A percentile compares a stretch with the other conserved stretches of the same genome.
Evolutionary conservation across 2,113 vertebrate genomes (phyloP).

Genomic region (Vireo altiloquus): DNA sequence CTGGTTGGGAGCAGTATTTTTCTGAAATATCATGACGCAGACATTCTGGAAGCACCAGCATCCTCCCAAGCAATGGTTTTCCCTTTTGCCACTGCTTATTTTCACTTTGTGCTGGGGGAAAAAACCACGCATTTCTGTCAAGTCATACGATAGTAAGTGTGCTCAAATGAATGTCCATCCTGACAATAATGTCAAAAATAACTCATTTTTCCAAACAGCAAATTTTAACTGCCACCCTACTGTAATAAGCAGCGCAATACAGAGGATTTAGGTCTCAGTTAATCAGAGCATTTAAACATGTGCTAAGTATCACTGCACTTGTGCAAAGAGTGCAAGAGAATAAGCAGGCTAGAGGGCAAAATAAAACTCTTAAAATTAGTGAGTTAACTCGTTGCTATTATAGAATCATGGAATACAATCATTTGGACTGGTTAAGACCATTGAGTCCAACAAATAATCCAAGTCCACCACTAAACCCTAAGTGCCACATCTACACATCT

Average conservation of each 20-base stretch:
- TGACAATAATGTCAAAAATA: background rate
- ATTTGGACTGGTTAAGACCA: background rate
- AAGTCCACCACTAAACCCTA: background rate
- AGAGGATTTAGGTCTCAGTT: background rate
- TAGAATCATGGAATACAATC: background rate
- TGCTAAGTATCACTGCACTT: background rate
- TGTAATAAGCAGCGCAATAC: background rate
- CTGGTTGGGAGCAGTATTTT: background rate
- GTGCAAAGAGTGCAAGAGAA: background rate
- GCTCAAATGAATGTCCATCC: background rate
- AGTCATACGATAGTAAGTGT: background rate
- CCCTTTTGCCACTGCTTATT: background rate
- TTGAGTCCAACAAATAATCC: background rate
- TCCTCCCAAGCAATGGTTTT: background rate
- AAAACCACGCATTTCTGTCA: background rate
- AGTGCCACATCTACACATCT: accelerated
- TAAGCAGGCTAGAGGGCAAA: constrained; percentile 13
- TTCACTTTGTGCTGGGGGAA: background rate
- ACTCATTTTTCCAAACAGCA: background rate
- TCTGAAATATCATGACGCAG: background rate
- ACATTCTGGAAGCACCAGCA: background rate
- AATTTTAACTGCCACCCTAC: background rate
- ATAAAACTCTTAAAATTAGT: background rate
- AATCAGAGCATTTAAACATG: background rate
- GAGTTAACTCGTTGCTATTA: background rate